A percentile compares a stretch with the other conserved stretches of the same genome.
These are phyloP conservation scores for Drosophila sp. DNA, from an alignment of 1,140 invertebrate genomes.

Conservation along the genomic window DNA sequence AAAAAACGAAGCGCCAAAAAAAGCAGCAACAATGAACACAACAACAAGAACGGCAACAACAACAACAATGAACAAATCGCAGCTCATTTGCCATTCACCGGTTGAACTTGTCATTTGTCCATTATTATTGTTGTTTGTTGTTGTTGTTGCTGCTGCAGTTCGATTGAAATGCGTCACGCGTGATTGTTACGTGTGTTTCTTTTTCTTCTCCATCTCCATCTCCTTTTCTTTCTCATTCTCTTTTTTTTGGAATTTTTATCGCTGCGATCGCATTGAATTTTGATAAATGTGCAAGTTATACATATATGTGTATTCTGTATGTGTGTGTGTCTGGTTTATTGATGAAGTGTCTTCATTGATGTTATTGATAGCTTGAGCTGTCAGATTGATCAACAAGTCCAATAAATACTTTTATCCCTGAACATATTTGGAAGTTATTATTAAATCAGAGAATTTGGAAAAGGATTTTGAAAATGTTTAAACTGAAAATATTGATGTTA, in stretches of 20 bases:
- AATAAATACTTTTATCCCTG: too few species aligned
- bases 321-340: slow-evolving; percentile 33
- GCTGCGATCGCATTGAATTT: slow-evolving; percentile 54
- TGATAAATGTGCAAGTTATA: slow-evolving; percentile 67
- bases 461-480: too few species aligned
- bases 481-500: too few species aligned
- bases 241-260: slow-evolving; percentile 30
- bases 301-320: slow-evolving; percentile 16
- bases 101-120: slow-evolving; percentile 24
- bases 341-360: slow-evolving; percentile 37
- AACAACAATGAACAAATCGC: slow-evolving; percentile 25
- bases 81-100: slow-evolving; percentile 51
- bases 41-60: slow-evolving; percentile 6
- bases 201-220: not conserved
- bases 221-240: slow-evolving; percentile 1
- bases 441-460: too few species aligned
- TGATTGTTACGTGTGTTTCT: slow-evolving; percentile 68
- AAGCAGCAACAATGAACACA: slow-evolving; percentile 12
- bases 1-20: slow-evolving; percentile 39
- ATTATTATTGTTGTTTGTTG: slow-evolving; percentile 36
- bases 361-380: slow-evolving; percentile 2
- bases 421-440: too few species aligned
- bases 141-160: slow-evolving; percentile 43
- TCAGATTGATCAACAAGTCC: slow-evolving; percentile 15
- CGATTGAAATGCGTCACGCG: slow-evolving; percentile 76